phyloP scores from a whole-genome alignment of 2,888 invertebrate species.

The Pseudococcus longispinus region DNA sequence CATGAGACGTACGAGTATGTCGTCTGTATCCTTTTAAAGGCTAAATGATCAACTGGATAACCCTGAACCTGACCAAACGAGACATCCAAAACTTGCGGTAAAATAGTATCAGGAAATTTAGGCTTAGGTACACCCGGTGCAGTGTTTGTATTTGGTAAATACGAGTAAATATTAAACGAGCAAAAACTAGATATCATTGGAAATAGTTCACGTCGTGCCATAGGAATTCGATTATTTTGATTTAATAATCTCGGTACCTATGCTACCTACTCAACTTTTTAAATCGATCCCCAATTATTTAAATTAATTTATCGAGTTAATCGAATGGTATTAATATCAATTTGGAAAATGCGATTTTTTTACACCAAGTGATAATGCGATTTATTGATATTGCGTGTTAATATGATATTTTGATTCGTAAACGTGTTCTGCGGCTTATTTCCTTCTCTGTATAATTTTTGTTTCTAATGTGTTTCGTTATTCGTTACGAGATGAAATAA shows the following conservation, averaged over 20 bases:
- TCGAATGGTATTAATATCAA: background rate
- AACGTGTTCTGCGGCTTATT: background rate
- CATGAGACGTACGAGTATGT: background rate
- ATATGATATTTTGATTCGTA: background rate
- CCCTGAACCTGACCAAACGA: constrained; percentile 42
- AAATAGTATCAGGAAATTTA: background rate
- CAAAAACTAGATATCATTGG: constrained; percentile 36
- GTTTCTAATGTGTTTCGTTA: background rate
- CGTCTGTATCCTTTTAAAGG: constrained; percentile 20
- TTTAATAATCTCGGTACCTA: background rate
- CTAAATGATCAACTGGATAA: constrained; percentile 29
- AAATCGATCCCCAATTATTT: background rate
- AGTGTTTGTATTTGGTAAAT: background rate
- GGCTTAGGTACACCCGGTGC: background rate
- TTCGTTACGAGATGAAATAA: background rate
- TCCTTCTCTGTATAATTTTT: background rate
- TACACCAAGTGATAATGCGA: background rate
- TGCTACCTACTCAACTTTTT: background rate
- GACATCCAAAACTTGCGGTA: constrained; percentile 26
- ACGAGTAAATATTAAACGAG: background rate
- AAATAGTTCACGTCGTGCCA: background rate
- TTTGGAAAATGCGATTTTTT: background rate
- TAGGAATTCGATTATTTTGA: background rate
- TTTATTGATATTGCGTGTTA: no score
- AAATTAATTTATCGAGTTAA: background rate